phyloP scores from a whole-genome alignment of 1,140 invertebrate species.

The Sitodiplosis mosellana region DNA sequence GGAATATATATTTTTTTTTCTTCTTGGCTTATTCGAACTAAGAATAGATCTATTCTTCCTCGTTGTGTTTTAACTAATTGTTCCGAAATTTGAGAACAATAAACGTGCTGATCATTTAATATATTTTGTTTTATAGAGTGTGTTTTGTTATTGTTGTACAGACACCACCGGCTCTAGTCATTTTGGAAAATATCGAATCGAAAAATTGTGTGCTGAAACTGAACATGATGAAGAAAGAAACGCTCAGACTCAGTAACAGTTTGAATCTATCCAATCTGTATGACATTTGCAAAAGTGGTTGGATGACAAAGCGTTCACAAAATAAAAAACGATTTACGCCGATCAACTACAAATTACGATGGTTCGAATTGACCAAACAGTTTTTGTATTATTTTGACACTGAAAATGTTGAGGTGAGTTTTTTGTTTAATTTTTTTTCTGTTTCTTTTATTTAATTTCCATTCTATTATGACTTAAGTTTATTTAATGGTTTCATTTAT shows the following conservation, averaged over 20 bases:
- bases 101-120: too few species aligned
- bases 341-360: conserved; percentile 68
- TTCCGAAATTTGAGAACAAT: too few species aligned
- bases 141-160: too few species aligned
- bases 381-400: conserved; percentile 63
- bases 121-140: too few species aligned
- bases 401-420: conserved; percentile 49
- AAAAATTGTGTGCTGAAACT: neutral
- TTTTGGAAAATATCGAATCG: neutral
- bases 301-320: conserved; percentile 71
- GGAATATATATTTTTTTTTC: too few species aligned
- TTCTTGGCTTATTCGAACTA: too few species aligned
- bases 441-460: neutral
- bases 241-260: neutral
- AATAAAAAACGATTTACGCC: conserved; percentile 72
- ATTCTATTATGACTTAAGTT: neutral
- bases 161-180: neutral
- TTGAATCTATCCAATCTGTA: conserved; percentile 16
- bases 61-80: too few species aligned
- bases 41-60: too few species aligned
- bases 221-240: neutral
- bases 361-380: conserved; percentile 57
- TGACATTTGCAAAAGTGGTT: conserved; percentile 36
- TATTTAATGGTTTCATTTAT: neutral
- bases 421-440: conserved; percentile 2